Base-by-base conservation (phyloP, 2,797 vertebrate genomes). In the Peromyscus nudipes region DNA sequence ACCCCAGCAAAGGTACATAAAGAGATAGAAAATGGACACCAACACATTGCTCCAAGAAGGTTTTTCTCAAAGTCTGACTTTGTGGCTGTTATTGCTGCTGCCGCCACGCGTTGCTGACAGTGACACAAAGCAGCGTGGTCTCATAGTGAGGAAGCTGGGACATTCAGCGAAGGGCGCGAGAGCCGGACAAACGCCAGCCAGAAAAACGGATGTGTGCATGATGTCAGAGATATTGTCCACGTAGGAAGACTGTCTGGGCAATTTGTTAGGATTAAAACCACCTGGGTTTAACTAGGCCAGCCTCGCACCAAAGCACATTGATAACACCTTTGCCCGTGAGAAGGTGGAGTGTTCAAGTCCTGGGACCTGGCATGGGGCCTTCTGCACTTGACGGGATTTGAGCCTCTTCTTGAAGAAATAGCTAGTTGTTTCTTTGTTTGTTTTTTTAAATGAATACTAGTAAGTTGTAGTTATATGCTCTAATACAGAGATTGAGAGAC, bases 251-350 rank as follows among this genome's bases (percentile, higher is more conserved):
- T 67, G 12, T 86, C 27, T 1, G 73, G 25, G 49, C 91, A 91
- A 89, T 90, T 92, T 71, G 52, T 57, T 65, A 76, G 52, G 67
- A 92, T 29, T 49, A 37, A 88, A 92, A 94, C 75, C 79, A 93
- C 82, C 49, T 9, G 6, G 34, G 79, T 85, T 93, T 75, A 82
- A 55, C 29, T 79, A 89, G 77, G 23, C 88, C 82, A 82, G 71
- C 67, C 57, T 16, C 31, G 23, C n/a, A 55, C 34, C 21, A 73
- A 95, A 64, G 31, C 76, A 88, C 40, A 60, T 64, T 82, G 82
- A 71, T 85, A 82, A 64, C 19, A 43, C 64, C 55, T 82, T 23
- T 93, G 29, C 71, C 29, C 80, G 27, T 57, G 23, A 87, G 29
- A 82, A 79, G 23, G 43, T 64, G 60, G 62, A 88, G 77, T 80